These are phyloP conservation scores for Dynastes maya DNA, from an alignment of 2,888 invertebrate genomes.

Conservation along the genomic window DNA sequence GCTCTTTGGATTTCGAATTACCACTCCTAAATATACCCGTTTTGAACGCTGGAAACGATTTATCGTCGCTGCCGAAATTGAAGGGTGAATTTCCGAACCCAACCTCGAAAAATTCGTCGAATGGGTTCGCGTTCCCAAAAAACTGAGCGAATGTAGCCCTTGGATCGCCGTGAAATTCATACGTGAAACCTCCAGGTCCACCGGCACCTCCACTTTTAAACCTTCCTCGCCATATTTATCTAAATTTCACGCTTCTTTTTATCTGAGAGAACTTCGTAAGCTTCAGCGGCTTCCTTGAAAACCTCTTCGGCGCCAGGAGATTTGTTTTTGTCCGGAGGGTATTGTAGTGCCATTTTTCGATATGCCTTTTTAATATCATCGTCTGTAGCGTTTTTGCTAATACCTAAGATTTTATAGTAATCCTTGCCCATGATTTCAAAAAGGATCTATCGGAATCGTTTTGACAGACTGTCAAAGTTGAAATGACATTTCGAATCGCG, in stretches of 20 bases:
- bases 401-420: slow-evolving; percentile 94
- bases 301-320: slow-evolving; percentile 92
- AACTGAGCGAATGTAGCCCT: slow-evolving; percentile 96
- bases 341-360: slow-evolving; percentile 93
- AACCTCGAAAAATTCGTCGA: slow-evolving; percentile 87
- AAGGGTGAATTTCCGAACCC: slow-evolving; percentile 73
- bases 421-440: slow-evolving; percentile 88
- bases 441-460: slow-evolving; percentile 1
- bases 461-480: not conserved
- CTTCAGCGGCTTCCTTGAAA: slow-evolving; percentile 97
- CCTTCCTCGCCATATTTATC: slow-evolving; percentile 95
- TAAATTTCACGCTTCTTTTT: slow-evolving; percentile 95
- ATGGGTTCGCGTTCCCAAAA: slow-evolving; percentile 94
- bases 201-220: slow-evolving; percentile 80
- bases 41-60: slow-evolving; percentile 76
- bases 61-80: slow-evolving; percentile 75
- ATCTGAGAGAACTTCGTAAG: slow-evolving; percentile 96
- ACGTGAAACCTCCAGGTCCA: slow-evolving; percentile 79
- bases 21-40: slow-evolving; percentile 68
- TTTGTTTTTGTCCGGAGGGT: slow-evolving; percentile 99
- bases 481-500: not conserved
- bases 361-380: slow-evolving; percentile 98
- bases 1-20: slow-evolving; percentile 74
- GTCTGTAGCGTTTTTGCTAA: slow-evolving; percentile 87
- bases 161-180: slow-evolving; percentile 95